phyloP scores from a whole-genome alignment of 2,113 vertebrate species.

The Ceyx cyanopectus region DNA sequence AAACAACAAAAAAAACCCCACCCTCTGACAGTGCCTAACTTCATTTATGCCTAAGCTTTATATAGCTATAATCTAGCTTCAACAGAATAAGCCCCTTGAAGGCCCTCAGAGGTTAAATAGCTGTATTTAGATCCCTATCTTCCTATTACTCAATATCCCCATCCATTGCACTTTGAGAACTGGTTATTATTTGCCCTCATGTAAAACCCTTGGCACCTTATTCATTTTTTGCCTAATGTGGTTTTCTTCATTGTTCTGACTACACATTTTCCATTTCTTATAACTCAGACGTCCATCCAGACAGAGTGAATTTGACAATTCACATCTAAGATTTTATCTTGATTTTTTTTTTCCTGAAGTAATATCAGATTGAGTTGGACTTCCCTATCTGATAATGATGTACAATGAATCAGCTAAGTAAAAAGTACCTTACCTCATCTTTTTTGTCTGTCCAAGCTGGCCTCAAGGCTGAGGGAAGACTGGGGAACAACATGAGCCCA shows the following conservation, averaged over 20 bases:
- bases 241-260: constrained; percentile 64
- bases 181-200: constrained; percentile 57
- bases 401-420: constrained; percentile 27
- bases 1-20: too few species aligned
- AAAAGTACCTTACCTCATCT: constrained; percentile 7
- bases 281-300: constrained; percentile 60
- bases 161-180: constrained; percentile 43
- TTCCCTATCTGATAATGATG: constrained; percentile 31
- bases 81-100: constrained; percentile 49
- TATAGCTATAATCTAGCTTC: constrained; percentile 20
- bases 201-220: constrained; percentile 51
- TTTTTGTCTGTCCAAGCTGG: neutral
- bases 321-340: constrained; percentile 51
- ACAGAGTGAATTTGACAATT: constrained; percentile 69
- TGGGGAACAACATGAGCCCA: neutral
- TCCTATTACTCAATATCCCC: constrained; percentile 14
- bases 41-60: constrained; percentile 54
- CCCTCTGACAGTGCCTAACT: neutral
- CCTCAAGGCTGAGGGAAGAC: neutral
- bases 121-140: constrained; percentile 57
- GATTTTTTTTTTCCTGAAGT: constrained; percentile 12
- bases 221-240: constrained; percentile 59
- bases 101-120: constrained; percentile 40
- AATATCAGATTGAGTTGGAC: neutral
- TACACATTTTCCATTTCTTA: constrained; percentile 47